Evolutionary conservation across 2,888 invertebrate species (phyloP).

Genomic region (Euspilapteryx auroguttella): DNA sequence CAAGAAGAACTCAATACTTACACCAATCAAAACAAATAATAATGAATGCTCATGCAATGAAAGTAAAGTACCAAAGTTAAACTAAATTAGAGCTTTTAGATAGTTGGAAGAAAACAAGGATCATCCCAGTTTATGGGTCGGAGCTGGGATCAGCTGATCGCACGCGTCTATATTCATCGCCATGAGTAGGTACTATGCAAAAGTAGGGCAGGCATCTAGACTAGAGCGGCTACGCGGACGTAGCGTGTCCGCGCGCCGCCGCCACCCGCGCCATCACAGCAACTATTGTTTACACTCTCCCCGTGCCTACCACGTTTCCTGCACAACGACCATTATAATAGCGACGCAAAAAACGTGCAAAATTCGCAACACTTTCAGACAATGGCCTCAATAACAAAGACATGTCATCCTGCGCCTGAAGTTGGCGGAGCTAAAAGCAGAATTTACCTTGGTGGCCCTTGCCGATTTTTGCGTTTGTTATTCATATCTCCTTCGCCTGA

Average conservation of each 20-base stretch:
- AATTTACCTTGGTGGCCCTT: conserved; percentile 72
- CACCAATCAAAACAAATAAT: too few species aligned
- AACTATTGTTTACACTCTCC: conserved; percentile 42
- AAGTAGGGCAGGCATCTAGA: conserved; percentile 56
- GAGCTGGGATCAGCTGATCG: conserved; percentile 57
- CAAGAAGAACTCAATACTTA: too few species aligned
- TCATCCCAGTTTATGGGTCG: too few species aligned
- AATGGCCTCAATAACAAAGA: conserved; percentile 45
- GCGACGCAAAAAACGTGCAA: conserved; percentile 24
- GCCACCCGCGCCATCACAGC: conserved; percentile 15
- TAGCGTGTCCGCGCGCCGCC: conserved; percentile 21
- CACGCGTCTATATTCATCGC: conserved; percentile 52
- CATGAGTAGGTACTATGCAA: conserved; percentile 37
- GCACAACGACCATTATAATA: conserved; percentile 26
- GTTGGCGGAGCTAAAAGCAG: conserved; percentile 26
- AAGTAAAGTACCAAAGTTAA: too few species aligned
- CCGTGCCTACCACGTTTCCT: conserved; percentile 19
- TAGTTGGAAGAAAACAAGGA: too few species aligned
- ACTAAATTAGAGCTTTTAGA: too few species aligned
- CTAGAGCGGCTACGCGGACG: conserved; percentile 25
- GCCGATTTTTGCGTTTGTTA: conserved; percentile 83
- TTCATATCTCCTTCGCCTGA: conserved; percentile 69
- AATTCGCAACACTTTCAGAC: conserved; percentile 26
- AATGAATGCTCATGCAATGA: too few species aligned
- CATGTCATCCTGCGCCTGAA: conserved; percentile 36